Conservation (phyloP, 2,797 vertebrate species). For the Schizopygopsis malacanthus region DNA sequence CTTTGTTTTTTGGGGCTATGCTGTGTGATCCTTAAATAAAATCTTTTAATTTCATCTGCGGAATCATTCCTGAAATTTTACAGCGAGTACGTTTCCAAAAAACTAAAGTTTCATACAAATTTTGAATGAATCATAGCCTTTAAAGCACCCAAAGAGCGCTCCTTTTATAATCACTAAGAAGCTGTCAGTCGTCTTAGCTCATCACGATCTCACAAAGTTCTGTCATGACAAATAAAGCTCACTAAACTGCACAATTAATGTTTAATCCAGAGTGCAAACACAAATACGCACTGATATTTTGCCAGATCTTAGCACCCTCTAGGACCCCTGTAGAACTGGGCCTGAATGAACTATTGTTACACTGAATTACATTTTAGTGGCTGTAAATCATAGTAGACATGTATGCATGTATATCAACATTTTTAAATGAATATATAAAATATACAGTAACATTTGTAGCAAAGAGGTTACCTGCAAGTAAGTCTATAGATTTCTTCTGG, state of each 20-base stretch:
- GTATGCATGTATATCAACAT: background rate
- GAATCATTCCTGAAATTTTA: background rate
- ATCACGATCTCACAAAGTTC: background rate
- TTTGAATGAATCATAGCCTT: background rate
- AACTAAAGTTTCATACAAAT: background rate
- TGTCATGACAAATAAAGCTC: background rate
- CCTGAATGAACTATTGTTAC: background rate
- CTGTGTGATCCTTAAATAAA: background rate
- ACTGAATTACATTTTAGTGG: background rate
- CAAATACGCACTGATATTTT: too few species aligned
- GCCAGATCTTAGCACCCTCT: too few species aligned
- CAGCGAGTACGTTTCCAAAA: background rate
- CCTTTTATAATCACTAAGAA: background rate
- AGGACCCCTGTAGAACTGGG: too few species aligned
- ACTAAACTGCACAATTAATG: background rate
- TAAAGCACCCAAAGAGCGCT: background rate
- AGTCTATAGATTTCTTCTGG: constrained; percentile 92
- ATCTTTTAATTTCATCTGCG: background rate
- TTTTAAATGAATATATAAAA: background rate
- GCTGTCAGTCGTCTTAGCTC: background rate
- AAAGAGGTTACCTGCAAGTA: constrained; percentile 78
- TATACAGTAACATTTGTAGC: background rate
- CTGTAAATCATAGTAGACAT: background rate
- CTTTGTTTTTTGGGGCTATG: background rate
- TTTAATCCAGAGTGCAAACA: background rate